Base-by-base conservation (phyloP, 2,888 invertebrate genomes). In the Melieria crassipennis region DNA sequence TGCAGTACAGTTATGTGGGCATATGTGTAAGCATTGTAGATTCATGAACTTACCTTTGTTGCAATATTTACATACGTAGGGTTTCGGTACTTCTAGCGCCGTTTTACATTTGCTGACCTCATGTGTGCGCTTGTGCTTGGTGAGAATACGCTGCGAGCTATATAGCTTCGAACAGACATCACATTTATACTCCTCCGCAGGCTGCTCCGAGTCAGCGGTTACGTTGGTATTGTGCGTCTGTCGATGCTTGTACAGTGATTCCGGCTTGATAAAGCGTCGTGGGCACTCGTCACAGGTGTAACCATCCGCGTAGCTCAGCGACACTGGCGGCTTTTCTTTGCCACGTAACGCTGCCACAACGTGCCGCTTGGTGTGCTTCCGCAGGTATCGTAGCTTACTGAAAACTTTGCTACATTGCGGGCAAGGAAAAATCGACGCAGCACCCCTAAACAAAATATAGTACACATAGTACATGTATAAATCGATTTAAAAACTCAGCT, bases 81-180 rank as follows among this genome's bases (percentile, higher is more conserved):
- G 65, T 61, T 75, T 75, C 0, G 46, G 7, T 16, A 43, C 30
- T 45, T 4, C 9, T 66, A 68, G 85, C 82, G 73, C 82, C 43
- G 7, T 47, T 30, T 63, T 73, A 64, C 70, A 82, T 79, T 67
- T 58, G 46, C 55, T 16, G 4, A n/a, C 60, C 10, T 57, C 63
- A 13, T 80, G 78, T 4, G 79, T 78, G 16, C 80, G 78, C 65
- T 78, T 78, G 70, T 85, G 85, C 1, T 81, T 75, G 45, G 78
- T 75, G 10, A 85, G 75, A 56, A 78, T 75, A 7, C 77, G 80
- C 58, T 80, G 82, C 30, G 80, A 75, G 47, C 78, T 78, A 75
- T 84, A 84, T 13, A 80, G 73, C 42, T 71, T 74, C 43, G 75
- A 78, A 63, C 80, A 79, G 4, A 78, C 74, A 16, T 78, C 68